phyloP scores from a whole-genome alignment of 2,113 vertebrate genomes.

The Macquaria australasica region DNA sequence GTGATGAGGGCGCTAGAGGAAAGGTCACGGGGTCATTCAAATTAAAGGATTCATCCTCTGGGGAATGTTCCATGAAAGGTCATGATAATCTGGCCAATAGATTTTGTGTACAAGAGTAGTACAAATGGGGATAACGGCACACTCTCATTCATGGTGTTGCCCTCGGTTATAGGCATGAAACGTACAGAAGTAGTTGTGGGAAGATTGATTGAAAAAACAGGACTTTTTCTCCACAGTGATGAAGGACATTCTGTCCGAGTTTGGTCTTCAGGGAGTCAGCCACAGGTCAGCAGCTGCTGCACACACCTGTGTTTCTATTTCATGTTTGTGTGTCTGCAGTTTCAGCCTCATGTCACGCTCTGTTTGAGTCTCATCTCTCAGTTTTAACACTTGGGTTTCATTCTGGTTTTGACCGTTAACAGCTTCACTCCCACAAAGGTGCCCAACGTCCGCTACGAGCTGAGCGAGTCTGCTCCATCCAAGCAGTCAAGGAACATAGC shows the following conservation, averaged over 20 bases:
- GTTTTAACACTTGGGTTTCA: conserved; percentile 24
- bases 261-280: conserved; percentile 84
- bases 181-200: neutral
- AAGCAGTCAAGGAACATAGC: conserved; percentile 44
- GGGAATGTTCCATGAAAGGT: neutral
- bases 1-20: neutral
- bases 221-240: conserved; percentile 69
- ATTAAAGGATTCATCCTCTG: neutral
- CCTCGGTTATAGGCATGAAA: neutral
- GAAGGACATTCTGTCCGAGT: conserved; percentile 86
- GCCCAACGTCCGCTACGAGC: conserved; percentile 83
- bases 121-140: neutral
- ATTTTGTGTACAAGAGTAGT: neutral
- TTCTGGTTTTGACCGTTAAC: conserved; percentile 26
- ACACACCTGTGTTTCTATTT: conserved; percentile 40
- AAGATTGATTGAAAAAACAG: neutral
- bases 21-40: neutral
- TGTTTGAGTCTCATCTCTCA: conserved; percentile 29
- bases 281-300: conserved; percentile 76
- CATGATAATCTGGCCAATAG: neutral
- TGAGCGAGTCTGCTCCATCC: conserved; percentile 60
- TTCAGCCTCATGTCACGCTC: conserved; percentile 21
- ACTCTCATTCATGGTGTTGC: neutral
- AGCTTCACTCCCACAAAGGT: conserved; percentile 85
- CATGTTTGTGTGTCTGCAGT: neutral